These are phyloP conservation scores for Brotula barbata DNA, from an alignment of 2,797 vertebrate genomes.

Conservation along the genomic window DNA sequence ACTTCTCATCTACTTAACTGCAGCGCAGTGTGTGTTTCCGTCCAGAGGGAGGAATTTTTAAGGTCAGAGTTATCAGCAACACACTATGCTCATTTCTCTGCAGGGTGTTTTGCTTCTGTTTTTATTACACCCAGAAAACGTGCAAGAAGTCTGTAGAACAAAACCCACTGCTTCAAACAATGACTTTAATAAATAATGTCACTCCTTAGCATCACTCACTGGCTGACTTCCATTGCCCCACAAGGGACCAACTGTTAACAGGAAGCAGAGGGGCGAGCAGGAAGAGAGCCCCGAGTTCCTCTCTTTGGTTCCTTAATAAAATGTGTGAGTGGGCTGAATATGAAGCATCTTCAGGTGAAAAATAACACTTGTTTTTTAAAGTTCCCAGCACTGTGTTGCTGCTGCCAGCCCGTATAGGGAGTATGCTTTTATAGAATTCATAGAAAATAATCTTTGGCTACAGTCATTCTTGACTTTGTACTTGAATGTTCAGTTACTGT, in stretches of 20 bases:
- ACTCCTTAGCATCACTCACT: conserved; percentile 23
- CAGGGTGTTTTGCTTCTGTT: conserved; percentile 40
- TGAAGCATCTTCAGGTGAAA: conserved; percentile 6
- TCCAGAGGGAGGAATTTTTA: conserved; percentile 57
- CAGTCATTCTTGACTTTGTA: background rate
- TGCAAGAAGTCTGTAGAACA: conserved; percentile 35
- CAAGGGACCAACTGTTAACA: conserved; percentile 37
- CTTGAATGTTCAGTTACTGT: too few relatives aligned
- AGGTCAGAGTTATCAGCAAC: conserved; percentile 64
- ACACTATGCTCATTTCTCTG: conserved; percentile 48
- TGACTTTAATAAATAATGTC: conserved; percentile 39
- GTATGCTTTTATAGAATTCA: background rate
- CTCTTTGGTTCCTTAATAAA: background rate
- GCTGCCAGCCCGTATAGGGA: background rate
- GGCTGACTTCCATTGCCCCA: conserved; percentile 32
- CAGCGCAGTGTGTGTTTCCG: conserved; percentile 56
- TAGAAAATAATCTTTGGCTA: background rate
- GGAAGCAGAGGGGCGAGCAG: conserved; percentile 19
- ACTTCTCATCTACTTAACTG: conserved; percentile 36
- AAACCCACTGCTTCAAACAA: conserved; percentile 44
- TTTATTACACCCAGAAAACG: conserved; percentile 48
- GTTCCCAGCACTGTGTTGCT: background rate
- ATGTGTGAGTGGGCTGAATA: conserved; percentile 24
- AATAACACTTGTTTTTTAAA: background rate
- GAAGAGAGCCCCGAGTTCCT: background rate